Base-by-base conservation (phyloP, 2,797 vertebrate genomes). In the Hephaestus fuliginosus region DNA sequence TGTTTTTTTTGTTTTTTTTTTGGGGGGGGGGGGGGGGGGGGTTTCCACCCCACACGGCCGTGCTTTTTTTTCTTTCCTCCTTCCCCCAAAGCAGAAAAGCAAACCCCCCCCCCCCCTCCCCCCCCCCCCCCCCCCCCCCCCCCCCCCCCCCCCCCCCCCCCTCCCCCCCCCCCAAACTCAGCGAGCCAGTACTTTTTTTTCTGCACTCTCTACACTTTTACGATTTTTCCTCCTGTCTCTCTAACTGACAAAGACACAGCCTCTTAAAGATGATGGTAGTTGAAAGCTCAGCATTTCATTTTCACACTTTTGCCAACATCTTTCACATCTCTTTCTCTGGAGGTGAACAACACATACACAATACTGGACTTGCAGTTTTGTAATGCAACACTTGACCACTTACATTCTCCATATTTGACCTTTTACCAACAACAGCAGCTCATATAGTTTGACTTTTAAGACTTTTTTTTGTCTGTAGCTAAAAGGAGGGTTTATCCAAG, bases 241-340 rank as follows among this genome's bases (percentile, higher is more conserved):
- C 22, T 56, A 51, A 55, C 70, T 75, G 77, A 73, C 81, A 77
- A 71, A 77, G 70, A 71, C 51, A 18, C 15, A 52, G 18, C 22
- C 22, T 76, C 49, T 67, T 68, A 60, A 74, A 82, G 61, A 72
- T 67, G 70, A 74, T 58, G 58, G 25, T 14, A 43, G 44, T 25
- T 78, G 80, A 86, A 81, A 86, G 71, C 71, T 78, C 55, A 72
- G 70, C 46, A 56, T 84, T 86, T 71, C 1, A 28, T 75, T 80
- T 75, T 77, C 58, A 64, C 69, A 36, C 57, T 56, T 67, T 58
- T 60, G 41, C 56, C 64, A 61, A 33, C 65, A 56, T 33, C 41
- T 77, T 58, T 76, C 44, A 76, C 33, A 30, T 76, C 48, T n/a
- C 25, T 71, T 55, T 62, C 20, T 69, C 33, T 61, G 7, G 9